These are phyloP conservation scores for Oryctolagus cuniculus DNA, from an alignment of 2,113 vertebrate genomes.

Conservation along the genomic window DNA sequence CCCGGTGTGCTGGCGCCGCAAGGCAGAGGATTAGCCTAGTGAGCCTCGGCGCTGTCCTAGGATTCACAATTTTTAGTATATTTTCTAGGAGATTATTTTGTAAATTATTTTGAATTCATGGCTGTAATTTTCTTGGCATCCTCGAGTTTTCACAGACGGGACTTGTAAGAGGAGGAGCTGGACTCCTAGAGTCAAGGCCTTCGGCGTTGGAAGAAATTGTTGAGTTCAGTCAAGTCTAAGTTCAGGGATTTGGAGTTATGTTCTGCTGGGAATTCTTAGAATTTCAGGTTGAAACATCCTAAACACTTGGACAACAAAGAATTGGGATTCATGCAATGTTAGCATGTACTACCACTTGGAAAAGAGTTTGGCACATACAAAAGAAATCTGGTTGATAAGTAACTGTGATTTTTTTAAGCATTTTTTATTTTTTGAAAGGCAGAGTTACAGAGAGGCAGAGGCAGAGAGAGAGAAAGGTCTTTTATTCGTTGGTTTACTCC, in stretches of 20 bases:
- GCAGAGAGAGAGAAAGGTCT: too few species aligned
- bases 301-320: background rate
- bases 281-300: background rate
- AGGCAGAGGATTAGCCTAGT: too few species aligned
- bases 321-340: background rate
- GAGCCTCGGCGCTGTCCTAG: too few species aligned
- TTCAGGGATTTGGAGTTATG: background rate
- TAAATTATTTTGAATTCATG: background rate
- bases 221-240: background rate
- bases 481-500: too few species aligned
- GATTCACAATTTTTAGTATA: background rate
- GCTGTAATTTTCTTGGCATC: too few species aligned
- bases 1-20: too few species aligned
- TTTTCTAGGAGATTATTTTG: background rate
- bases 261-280: background rate
- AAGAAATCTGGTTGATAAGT: slow-evolving; percentile 75
- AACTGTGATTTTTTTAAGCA: slow-evolving; percentile 48
- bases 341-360: too few species aligned
- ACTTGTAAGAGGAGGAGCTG: background rate
- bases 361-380: background rate
- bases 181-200: background rate
- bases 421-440: too few species aligned
- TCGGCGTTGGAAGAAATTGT: background rate
- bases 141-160: background rate
- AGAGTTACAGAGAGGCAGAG: too few species aligned